These are phyloP conservation scores for Neolamprologus sp. DNA, from an alignment of 2,113 vertebrate genomes.

Conservation along the genomic window DNA sequence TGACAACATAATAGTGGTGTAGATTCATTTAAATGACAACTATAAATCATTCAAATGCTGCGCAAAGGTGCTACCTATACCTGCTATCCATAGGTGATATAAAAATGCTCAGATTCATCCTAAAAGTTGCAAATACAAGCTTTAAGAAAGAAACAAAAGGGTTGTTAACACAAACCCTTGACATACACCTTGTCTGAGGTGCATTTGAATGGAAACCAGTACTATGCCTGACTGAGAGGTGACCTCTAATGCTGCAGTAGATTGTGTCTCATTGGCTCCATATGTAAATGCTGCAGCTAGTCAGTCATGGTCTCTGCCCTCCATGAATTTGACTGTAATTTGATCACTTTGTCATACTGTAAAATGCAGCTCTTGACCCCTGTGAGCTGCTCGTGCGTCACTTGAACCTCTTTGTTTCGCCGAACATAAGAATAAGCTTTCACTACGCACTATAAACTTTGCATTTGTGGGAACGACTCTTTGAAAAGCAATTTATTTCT, in stretches of 20 bases:
- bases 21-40: accelerated
- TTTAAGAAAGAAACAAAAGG: neutral
- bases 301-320: slow-evolving; percentile 13
- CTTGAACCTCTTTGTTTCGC: neutral
- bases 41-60: neutral
- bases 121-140: neutral
- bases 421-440: neutral
- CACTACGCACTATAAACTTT: neutral
- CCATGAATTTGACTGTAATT: slow-evolving; percentile 14
- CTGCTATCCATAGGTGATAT: neutral
- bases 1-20: neutral
- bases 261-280: slow-evolving; percentile 21
- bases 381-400: neutral
- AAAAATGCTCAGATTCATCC: neutral
- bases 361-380: neutral
- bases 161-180: accelerated
- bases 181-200: too few species aligned
- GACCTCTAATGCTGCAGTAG: slow-evolving; percentile 29
- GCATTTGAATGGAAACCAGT: neutral
- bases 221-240: neutral
- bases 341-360: neutral
- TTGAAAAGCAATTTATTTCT: neutral
- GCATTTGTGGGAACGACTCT: neutral
- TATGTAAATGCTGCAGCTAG: slow-evolving; percentile 24
- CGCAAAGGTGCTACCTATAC: neutral